phyloP scores from a whole-genome alignment of 1,140 invertebrate genomes.

The Drosophila pachea region DNA sequence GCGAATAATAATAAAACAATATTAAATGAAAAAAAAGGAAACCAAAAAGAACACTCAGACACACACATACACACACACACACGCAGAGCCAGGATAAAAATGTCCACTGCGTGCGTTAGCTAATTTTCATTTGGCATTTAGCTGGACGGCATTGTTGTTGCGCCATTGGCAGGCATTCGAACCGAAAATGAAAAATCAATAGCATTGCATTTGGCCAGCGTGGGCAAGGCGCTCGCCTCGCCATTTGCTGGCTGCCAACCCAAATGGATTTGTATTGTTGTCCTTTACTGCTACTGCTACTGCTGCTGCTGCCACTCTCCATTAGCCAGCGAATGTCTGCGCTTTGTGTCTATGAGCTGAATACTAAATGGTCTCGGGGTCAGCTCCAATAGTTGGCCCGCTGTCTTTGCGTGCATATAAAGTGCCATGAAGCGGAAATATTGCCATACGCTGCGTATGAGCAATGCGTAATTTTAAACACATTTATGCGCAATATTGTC shows the following conservation, averaged over 20 bases:
- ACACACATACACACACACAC: too few species aligned
- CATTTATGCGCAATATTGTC: slow-evolving; percentile 72
- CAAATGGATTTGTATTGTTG: slow-evolving; percentile 10
- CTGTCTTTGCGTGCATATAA: slow-evolving; percentile 43
- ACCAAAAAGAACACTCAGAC: slow-evolving; percentile 2
- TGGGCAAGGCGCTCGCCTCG: slow-evolving; percentile 32
- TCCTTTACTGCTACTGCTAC: slow-evolving; percentile 8
- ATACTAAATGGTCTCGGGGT: slow-evolving; percentile 55
- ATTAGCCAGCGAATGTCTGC: slow-evolving; percentile 53
- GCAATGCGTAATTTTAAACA: slow-evolving; percentile 76
- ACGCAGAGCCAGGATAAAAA: too few species aligned
- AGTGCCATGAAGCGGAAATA: slow-evolving; percentile 63
- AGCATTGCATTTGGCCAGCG: slow-evolving; percentile 70
- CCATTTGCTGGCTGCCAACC: slow-evolving; percentile 4
- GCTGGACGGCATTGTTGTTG: slow-evolving; percentile 36
- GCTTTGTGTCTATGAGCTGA: slow-evolving; percentile 44
- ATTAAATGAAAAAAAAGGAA: slow-evolving; percentile 6
- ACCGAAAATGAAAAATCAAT: slow-evolving; percentile 72
- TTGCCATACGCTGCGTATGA: slow-evolving; percentile 75
- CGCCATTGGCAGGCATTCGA: slow-evolving; percentile 65
- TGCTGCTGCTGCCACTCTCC: slow-evolving; percentile 43
- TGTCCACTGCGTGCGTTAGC: slow-evolving; percentile 55
- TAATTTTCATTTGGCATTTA: slow-evolving; percentile 65
- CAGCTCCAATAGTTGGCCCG: slow-evolving; percentile 14
- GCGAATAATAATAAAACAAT: slow-evolving; percentile 39